phyloP scores from a whole-genome alignment of 2,113 vertebrate species.

The Microcebus murinus region DNA sequence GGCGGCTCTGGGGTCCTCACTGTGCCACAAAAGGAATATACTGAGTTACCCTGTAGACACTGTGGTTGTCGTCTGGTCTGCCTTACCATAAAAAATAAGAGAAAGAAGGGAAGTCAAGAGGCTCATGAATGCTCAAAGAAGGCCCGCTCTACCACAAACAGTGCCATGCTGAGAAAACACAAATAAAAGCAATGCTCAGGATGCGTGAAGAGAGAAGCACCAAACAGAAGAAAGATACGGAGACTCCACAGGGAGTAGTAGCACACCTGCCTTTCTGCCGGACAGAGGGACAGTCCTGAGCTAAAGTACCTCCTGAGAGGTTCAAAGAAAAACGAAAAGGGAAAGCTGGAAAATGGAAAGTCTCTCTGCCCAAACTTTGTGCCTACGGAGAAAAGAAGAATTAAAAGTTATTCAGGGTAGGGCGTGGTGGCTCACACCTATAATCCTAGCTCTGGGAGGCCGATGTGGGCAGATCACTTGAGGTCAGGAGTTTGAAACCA shows the following conservation, averaged over 20 bases:
- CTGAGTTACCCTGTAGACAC: neutral
- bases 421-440: too few species aligned
- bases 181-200: neutral
- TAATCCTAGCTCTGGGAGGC: too few species aligned
- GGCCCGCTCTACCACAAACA: neutral
- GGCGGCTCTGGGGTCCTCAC: neutral
- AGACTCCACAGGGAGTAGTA: too few species aligned
- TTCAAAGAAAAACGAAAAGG: neutral
- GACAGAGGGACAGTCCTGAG: too few species aligned
- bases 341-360: slow-evolving; percentile 94
- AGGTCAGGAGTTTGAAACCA: too few species aligned
- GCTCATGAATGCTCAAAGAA: neutral
- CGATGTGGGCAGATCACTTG: too few species aligned
- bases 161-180: neutral
- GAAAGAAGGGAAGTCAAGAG: neutral
- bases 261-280: too few species aligned
- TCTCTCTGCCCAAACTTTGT: slow-evolving; percentile 96
- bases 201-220: neutral
- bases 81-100: neutral
- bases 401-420: slow-evolving; percentile 92
- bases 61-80: too few species aligned
- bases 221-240: too few species aligned
- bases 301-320: neutral
- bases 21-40: neutral
- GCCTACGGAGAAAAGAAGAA: slow-evolving; percentile 98